Conservation (phyloP, 1,140 invertebrate species). For the Bicyclus anynana region DNA sequence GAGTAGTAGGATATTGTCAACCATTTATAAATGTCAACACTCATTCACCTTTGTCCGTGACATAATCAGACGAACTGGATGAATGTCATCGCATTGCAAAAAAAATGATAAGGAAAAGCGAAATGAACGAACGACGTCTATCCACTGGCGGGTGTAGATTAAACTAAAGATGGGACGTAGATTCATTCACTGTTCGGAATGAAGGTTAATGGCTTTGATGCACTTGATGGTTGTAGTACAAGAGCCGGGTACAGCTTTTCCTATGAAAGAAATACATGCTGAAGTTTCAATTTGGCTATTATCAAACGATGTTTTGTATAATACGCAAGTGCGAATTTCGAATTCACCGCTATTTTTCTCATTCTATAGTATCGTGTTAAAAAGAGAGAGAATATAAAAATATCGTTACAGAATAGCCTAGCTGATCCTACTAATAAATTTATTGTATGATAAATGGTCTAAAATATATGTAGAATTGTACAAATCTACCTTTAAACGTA, state of each 20-base stretch:
- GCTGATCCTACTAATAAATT: no score
- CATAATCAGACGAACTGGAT: conserved; percentile 10
- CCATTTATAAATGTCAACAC: conserved; percentile 14
- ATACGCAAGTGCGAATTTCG: no score
- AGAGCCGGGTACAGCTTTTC: background rate
- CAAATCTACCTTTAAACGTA: no score
- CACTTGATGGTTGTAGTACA: conserved; percentile 10
- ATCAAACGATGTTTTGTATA: no score
- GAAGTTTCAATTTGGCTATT: no score
- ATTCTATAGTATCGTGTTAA: no score
- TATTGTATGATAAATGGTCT: no score
- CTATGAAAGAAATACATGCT: background rate
- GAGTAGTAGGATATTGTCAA: no score
- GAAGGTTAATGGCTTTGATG: conserved; percentile 29
- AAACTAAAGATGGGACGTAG: conserved; percentile 36
- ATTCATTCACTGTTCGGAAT: conserved; percentile 47
- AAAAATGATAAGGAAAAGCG: conserved; percentile 9
- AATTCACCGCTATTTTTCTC: no score
- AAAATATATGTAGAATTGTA: no score
- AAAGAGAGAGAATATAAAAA: no score
- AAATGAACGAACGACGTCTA: conserved; percentile 28
- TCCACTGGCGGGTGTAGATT: conserved; percentile 32
- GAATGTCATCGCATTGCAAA: conserved; percentile 5
- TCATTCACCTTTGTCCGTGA: conserved; percentile 7
- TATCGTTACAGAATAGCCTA: no score